Evolutionary conservation across 30 jellyfish, hydroid and myxozoan genomes (phyloP).

Genomic region (Turritopsis dohrnii): DNA sequence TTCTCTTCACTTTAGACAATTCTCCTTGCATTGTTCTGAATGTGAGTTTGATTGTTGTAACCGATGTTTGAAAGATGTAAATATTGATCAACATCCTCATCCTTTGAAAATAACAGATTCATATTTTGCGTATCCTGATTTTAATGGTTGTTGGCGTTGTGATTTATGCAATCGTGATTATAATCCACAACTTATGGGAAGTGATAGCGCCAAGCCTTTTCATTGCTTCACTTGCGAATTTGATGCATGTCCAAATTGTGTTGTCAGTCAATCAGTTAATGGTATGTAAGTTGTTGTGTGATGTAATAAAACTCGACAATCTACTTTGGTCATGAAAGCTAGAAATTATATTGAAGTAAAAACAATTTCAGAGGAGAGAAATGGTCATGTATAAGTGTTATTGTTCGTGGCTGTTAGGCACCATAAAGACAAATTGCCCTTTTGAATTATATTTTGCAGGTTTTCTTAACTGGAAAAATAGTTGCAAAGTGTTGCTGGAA

Average conservation of each 20-base stretch:
- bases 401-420: too few relatives aligned
- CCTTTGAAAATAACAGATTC: conserved; percentile 74
- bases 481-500: too few relatives aligned
- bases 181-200: conserved; percentile 14
- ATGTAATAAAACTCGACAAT: background rate
- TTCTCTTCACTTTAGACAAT: conserved; percentile 19
- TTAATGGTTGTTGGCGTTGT: conserved; percentile 86
- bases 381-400: too few relatives aligned
- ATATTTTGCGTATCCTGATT: conserved; percentile 46
- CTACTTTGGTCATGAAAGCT: background rate
- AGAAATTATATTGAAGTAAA: too few relatives aligned
- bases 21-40: conserved; percentile 41
- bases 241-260: conserved; percentile 49
- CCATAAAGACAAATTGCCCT: too few relatives aligned
- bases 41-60: conserved; percentile 46
- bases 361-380: too few relatives aligned
- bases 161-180: conserved; percentile 45
- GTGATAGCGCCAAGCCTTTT: conserved; percentile 39
- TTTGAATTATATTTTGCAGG: too few relatives aligned
- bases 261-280: background rate
- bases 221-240: conserved; percentile 44
- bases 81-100: conserved; percentile 47
- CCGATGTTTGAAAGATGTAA: conserved; percentile 25
- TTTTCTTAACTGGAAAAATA: too few relatives aligned
- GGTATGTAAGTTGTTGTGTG: background rate